Base-by-base conservation (phyloP, 1,140 invertebrate genomes). In the Neodiprion pinetum region DNA sequence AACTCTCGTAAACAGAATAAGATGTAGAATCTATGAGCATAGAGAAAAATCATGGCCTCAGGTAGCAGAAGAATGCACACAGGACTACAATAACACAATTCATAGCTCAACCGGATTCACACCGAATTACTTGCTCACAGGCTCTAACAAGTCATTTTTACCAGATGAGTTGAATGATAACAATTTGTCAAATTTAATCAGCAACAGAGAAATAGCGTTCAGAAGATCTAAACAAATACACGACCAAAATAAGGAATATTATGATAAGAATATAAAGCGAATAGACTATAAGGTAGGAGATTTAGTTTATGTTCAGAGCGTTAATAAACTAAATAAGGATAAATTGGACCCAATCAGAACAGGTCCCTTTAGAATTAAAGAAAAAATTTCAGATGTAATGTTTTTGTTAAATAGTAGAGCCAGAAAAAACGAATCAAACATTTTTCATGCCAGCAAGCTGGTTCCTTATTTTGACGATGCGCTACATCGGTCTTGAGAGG, bases 71-170 rank as follows among this genome's bases (percentile, higher is more conserved):
- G 72, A 80, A 75, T 80, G 79, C 70, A 53, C 78, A 67, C 48
- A 74, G 21, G 72, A 78, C 65, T 80, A 77, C 72, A 78, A 78
- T 68, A 74, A 76, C 53, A 80, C 76, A 70, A 75, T 78, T 50
- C 78, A 80, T 67, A 78, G 73, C 48, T 71, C 73, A n/a, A 80
- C 78, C 3, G 72, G 70, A 61, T 80, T 78, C 70, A 70, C 77
- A 67, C 78, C 76, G 21, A 74, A 74, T 50, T 80, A 80, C 73
- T 74, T 80, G 49, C 40, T 78, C 17, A 75, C 50, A 50, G 76
- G 75, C 70, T 49, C 48, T 72, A 74, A 79, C 21, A 49, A 73
- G 21, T 71, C 61, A 40, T 67, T 77, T 70, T n/a, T 77, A 71
- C 76, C 76, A 10, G 50, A 23, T n/a, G 76, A 77, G 69, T 2